Evolutionary conservation across 2,113 vertebrate species (phyloP), one percentile per base, ranked within the genome.

Genomic region (Scophthalmus maximus): DNA sequence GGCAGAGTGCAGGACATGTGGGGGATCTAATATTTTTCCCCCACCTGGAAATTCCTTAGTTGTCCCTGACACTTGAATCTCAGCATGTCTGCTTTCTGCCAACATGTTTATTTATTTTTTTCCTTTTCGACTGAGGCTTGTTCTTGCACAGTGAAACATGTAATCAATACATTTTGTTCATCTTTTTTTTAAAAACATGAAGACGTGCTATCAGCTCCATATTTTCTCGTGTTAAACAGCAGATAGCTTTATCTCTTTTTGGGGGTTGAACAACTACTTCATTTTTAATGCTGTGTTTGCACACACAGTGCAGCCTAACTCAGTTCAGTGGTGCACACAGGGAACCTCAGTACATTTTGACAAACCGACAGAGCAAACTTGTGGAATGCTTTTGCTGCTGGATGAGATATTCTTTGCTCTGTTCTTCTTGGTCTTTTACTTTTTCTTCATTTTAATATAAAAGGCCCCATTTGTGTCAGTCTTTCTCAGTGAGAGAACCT

Each of bases 271-370:
- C n/a, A n/a, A n/a, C n/a, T 7, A 23, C 20, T 22, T 34, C 4
- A 29, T 11, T 53, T 14, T 8, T 29, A n/a, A 29, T 25, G 6
- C 8, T 42, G 25, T 60, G 12, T 44, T 32, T 62, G 26, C 49
- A 62, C 38, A 47, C 2, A 34, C 17, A 18, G n/a, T n/a, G n/a
- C n/a, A n/a, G n/a, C n/a, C n/a, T n/a, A n/a, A n/a, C 15, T n/a
- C 14, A n/a, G 51, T 9, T 46, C 62, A 44, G 18, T 52, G 52
- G 65, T 50, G 29, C 57, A 25, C 2, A 4, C 58, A 6, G 8
- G n/a, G 15, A n/a, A 53, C 36, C 52, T 60, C 53, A 75, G 34
- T 62, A 38, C 20, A 46, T 57, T 27, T 23, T 18, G 42, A 57
- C 6, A 29, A 27, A 18, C 27, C 6, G 1, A 26, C 20, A 8